Evolutionary conservation across 2,113 vertebrate genomes (phyloP).

Genomic region (Capreolus pygargus): DNA sequence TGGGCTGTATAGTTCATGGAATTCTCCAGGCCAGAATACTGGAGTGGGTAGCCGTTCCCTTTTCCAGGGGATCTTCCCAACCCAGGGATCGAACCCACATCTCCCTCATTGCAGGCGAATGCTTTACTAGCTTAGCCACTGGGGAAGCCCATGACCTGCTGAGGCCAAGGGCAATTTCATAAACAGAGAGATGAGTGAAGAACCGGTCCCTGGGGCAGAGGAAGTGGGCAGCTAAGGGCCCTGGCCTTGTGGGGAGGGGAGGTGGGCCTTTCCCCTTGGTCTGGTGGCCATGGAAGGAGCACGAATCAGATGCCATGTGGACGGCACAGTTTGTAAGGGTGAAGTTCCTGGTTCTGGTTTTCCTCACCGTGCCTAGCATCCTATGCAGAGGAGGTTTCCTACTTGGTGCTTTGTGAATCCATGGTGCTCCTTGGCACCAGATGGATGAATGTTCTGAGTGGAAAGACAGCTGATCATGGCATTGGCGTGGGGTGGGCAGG

Average conservation of each 20-base stretch:
- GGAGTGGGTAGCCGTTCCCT: no score
- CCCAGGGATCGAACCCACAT: fast-evolving
- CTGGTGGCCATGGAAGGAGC: neutral
- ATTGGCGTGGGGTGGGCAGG: fast-evolving
- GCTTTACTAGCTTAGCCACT: neutral
- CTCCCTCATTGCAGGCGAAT: fast-evolving
- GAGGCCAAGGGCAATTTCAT: neutral
- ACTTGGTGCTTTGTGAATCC: neutral
- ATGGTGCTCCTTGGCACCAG: neutral
- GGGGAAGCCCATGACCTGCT: neutral
- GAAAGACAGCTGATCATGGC: neutral
- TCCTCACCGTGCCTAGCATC: neutral
- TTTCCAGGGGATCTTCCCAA: neutral
- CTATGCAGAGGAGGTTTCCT: neutral
- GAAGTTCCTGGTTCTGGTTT: neutral
- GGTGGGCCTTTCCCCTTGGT: neutral
- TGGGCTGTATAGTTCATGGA: no score
- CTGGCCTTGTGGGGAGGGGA: neutral
- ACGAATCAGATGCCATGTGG: neutral
- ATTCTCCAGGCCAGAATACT: no score
- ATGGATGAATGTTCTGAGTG: neutral
- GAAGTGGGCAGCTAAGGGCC: fast-evolving
- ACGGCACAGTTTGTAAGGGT: neutral
- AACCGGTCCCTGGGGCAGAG: neutral
- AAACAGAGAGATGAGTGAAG: neutral